Evolutionary conservation across 1,140 invertebrate genomes (phyloP).

Genomic region (Paraescarpia echinospica): DNA sequence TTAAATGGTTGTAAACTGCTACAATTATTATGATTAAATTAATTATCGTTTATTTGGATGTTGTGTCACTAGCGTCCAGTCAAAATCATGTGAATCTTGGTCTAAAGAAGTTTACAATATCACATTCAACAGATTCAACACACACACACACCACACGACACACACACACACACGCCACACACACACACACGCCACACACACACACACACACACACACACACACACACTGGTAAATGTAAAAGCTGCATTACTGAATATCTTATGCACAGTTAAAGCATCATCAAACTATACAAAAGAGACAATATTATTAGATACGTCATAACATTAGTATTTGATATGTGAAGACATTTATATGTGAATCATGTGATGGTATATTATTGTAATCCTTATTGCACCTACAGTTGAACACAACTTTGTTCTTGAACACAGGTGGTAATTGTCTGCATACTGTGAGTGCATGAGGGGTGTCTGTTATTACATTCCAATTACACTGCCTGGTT

Average conservation of each 20-base stretch:
- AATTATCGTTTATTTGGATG: not conserved
- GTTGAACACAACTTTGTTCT: not conserved
- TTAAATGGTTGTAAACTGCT: not conserved
- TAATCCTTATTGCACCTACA: not conserved
- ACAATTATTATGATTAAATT: not conserved
- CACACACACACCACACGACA: too few species aligned
- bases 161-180: too few species aligned
- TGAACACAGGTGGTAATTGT: too few species aligned
- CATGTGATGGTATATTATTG: not conserved
- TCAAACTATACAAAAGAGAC: too few species aligned
- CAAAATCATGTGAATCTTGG: too few species aligned
- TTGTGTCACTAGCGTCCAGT: too few species aligned
- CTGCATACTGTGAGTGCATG: not conserved
- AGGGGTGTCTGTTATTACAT: not conserved
- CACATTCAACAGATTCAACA: too few species aligned
- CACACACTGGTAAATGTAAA: not conserved
- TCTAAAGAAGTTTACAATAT: too few species aligned
- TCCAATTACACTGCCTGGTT: not conserved
- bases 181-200: too few species aligned
- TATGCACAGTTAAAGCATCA: not conserved
- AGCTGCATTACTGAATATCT: not conserved
- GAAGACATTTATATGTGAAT: not conserved
- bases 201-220: too few species aligned
- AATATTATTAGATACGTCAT: too few species aligned
- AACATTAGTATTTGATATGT: not conserved